Evolutionary conservation across 2,797 vertebrate species (phyloP).

Genomic region (Sandelia bainsii): DNA sequence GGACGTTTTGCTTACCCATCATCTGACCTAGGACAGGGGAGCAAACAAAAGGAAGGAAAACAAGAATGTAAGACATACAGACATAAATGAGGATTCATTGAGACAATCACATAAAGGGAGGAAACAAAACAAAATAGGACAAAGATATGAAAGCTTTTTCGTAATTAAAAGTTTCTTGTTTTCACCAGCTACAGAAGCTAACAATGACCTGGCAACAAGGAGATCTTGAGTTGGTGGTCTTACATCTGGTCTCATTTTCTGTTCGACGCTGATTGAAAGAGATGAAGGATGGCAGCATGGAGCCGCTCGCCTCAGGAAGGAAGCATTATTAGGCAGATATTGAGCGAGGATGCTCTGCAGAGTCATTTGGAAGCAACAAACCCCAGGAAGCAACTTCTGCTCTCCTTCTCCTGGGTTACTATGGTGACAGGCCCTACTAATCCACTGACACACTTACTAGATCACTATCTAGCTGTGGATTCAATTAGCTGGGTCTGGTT

Average conservation of each 20-base stretch:
- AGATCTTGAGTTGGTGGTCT: conserved; percentile 35
- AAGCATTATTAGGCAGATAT: conserved; percentile 72
- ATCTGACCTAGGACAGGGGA: conserved; percentile 20
- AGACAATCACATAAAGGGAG: conserved; percentile 8
- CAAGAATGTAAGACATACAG: conserved; percentile 14
- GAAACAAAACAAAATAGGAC: conserved; percentile 12
- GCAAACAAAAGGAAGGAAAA: conserved; percentile 41
- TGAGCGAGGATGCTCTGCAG: conserved; percentile 56
- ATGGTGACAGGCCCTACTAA: conserved; percentile 77
- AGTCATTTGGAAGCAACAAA: conserved; percentile 65
- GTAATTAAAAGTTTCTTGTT: conserved; percentile 50
- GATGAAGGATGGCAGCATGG: conserved; percentile 29
- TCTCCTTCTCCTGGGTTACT: conserved; percentile 62
- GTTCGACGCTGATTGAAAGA: conserved; percentile 55
- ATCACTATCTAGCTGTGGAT: conserved; percentile 77
- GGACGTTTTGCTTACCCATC: conserved; percentile 41
- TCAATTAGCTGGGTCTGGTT: conserved; percentile 79
- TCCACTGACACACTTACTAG: conserved; percentile 81
- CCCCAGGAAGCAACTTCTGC: conserved; percentile 52
- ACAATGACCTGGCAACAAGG: conserved; percentile 22
- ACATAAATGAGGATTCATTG: conserved; percentile 23
- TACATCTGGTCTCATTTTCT: conserved; percentile 77
- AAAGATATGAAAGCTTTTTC: conserved; percentile 22
- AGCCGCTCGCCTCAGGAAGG: conserved; percentile 61
- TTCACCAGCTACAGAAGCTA: conserved; percentile 23